phyloP scores from a whole-genome alignment of 1,140 invertebrate genomes.

The Drosophila ironensis region DNA sequence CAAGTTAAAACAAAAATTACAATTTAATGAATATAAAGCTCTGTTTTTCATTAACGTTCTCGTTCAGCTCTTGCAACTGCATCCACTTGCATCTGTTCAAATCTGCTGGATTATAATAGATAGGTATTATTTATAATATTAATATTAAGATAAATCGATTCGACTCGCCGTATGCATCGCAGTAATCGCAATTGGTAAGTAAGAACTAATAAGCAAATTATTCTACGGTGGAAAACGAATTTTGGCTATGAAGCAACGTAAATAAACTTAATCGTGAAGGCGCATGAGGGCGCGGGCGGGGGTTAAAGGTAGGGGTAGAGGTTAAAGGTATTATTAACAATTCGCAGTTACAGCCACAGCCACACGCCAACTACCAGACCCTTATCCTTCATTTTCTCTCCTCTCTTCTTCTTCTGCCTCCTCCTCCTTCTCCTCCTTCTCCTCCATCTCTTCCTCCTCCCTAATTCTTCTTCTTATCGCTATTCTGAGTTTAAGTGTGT shows the following conservation, averaged over 20 bases:
- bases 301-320: no score
- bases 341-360: slow-evolving; percentile 54
- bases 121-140: slow-evolving; percentile 14
- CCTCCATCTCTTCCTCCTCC: not conserved
- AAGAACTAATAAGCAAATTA: slow-evolving; percentile 72
- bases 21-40: slow-evolving; percentile 74
- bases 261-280: no score
- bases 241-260: slow-evolving; percentile 73
- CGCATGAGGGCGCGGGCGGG: no score
- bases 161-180: slow-evolving; percentile 39
- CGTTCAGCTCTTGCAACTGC: not conserved
- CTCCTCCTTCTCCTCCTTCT: not conserved
- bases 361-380: slow-evolving; percentile 35
- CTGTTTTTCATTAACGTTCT: slow-evolving; percentile 57
- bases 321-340: slow-evolving; percentile 54
- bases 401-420: not conserved
- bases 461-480: not conserved
- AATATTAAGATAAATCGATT: slow-evolving; percentile 16
- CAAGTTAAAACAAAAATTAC: slow-evolving; percentile 69
- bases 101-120: slow-evolving; percentile 16
- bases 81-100: slow-evolving; percentile 1
- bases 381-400: no score
- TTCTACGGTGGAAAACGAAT: slow-evolving; percentile 74
- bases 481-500: slow-evolving; percentile 7
- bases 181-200: slow-evolving; percentile 19